Evolutionary conservation across 2,797 vertebrate genomes (phyloP), one percentile per base, ranked within the genome.

Genomic region (Sebastolobus altivelis): DNA sequence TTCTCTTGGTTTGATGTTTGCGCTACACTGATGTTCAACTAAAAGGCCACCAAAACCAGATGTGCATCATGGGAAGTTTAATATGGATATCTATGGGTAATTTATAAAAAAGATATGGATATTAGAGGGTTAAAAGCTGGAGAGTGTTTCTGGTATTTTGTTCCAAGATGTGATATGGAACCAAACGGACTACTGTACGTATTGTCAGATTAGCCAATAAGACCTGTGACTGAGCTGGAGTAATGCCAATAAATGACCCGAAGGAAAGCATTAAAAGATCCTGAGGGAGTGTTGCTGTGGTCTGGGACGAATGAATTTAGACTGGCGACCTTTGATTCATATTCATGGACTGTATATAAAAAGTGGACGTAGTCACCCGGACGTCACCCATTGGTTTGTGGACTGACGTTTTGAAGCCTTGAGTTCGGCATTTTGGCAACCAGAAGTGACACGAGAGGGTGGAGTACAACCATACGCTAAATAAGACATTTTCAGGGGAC

Each of bases 1-100:
- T 37, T 71, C 27, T 9, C 22, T 60, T 1, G 8, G 38, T 43
- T 49, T 67, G 46, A 52, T 73, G 63, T 77, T 77, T 43, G 18
- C 5, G 18, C 62, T 62, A 14, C 63, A 33, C 8, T 72, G 54
- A 80, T 56, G 72, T 27, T 68, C 31, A 46, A 65, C 52, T 6
- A 16, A 43, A 70, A 54, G 22, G 65, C 22, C 70, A 46, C 29
- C 3, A 37, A 60, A 46, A 46, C 11, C 69, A 68, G 38, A 73
- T 55, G 40, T 55, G 65, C 65, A 62, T 56, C 6, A 0, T 27
- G 38, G 14, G 31, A 70, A 20, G 13, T 55, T 20, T 74, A 22
- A 73, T 61, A 6, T 20, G 2, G 1, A 29, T 18, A 31, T 37
- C 16, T 37, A 20, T 65, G 20, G 37, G 33, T 27, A 6, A 56